Conservation (phyloP, 2,113 vertebrate genomes). For the Seriola dumerili region DNA sequence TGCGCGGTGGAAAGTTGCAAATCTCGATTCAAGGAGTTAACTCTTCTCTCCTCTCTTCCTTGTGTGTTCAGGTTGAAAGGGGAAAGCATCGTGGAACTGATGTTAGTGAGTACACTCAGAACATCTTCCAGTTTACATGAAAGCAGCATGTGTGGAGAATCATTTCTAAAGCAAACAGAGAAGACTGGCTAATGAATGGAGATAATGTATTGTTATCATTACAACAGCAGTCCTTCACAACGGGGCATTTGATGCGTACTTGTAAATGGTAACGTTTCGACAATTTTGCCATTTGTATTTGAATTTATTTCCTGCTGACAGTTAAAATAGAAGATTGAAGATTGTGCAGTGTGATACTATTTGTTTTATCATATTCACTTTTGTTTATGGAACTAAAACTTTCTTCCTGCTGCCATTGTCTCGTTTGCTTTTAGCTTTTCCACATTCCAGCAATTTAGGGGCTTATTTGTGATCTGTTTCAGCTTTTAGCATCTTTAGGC, state of each 20-base stretch:
- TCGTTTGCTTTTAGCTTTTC: background rate
- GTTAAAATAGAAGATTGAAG: too few species aligned
- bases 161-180: background rate
- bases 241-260: too few species aligned
- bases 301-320: too few species aligned
- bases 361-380: too few species aligned
- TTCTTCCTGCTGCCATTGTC: background rate
- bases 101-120: background rate
- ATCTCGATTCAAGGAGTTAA: background rate
- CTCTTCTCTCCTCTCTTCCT: background rate
- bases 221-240: background rate
- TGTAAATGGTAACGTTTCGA: background rate
- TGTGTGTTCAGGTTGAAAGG: background rate
- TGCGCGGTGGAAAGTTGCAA: background rate
- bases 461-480: background rate
- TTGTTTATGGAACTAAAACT: background rate
- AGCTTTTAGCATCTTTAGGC: background rate
- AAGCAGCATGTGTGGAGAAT: background rate
- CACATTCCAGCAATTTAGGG: background rate
- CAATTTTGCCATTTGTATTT: background rate
- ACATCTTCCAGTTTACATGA: background rate
- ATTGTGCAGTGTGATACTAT: too few species aligned
- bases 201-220: background rate
- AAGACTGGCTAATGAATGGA: background rate
- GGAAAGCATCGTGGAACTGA: background rate